Evolutionary conservation across 2,113 vertebrate genomes (phyloP).

Genomic region (Myodes glareolus): DNA sequence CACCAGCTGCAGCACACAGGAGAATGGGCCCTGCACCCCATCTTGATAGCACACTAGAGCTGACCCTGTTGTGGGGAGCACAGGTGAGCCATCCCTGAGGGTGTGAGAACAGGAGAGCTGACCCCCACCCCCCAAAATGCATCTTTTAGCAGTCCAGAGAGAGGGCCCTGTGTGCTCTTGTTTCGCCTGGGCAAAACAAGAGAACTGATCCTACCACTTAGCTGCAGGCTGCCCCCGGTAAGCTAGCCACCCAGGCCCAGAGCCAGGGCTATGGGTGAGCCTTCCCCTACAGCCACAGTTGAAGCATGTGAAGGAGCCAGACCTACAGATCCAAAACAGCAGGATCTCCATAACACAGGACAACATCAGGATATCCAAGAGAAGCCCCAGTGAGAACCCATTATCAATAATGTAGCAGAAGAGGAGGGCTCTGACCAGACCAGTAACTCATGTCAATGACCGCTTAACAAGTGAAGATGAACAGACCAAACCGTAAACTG

Average conservation of each 20-base stretch:
- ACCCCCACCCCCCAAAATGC: background rate
- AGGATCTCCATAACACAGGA: background rate
- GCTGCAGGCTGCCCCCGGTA: background rate
- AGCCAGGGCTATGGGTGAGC: background rate
- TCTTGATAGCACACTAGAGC: background rate
- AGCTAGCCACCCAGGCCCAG: background rate
- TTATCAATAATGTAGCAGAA: background rate
- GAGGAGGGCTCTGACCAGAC: background rate
- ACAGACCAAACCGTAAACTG: background rate
- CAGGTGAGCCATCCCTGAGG: background rate
- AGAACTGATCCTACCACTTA: background rate
- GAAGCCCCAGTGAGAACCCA: background rate
- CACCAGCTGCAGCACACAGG: background rate
- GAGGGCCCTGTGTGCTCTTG: background rate
- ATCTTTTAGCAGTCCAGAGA: background rate
- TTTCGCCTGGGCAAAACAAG: background rate
- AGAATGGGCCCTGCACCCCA: background rate
- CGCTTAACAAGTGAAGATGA: background rate
- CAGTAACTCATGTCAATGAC: background rate
- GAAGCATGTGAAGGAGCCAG: background rate
- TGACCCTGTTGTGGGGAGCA: background rate
- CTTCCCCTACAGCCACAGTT: no score
- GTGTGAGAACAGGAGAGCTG: background rate
- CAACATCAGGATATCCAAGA: background rate
- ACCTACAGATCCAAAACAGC: background rate